Evolutionary conservation across 2,888 invertebrate genomes (phyloP).

Genomic region (Galerucella nymphaeae): DNA sequence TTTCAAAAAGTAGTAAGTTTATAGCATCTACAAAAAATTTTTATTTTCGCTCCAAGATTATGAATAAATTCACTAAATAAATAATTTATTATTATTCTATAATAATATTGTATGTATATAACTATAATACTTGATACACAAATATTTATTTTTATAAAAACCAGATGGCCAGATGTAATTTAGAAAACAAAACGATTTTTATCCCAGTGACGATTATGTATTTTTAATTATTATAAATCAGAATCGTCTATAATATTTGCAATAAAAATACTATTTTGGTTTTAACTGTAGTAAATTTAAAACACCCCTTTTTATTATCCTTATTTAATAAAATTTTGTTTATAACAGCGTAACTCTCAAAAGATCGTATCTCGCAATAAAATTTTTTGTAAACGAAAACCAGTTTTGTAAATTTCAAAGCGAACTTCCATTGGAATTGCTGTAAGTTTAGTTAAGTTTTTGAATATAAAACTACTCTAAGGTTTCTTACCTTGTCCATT

Average conservation of each 20-base stretch:
- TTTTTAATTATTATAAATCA: not conserved
- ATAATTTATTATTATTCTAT: too few relatives aligned
- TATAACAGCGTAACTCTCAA: too few relatives aligned
- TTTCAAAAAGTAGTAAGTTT: too few relatives aligned
- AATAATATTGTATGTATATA: too few relatives aligned
- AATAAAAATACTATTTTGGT: not conserved
- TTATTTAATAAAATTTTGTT: too few relatives aligned
- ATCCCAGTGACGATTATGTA: not conserved
- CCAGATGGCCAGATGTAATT: not conserved
- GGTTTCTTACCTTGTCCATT: constrained; percentile 17
- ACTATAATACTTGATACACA: too few relatives aligned
- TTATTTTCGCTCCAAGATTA: too few relatives aligned
- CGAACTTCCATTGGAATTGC: not conserved
- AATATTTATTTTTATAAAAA: not conserved
- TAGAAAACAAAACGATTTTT: not conserved
- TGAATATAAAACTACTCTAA: not conserved
- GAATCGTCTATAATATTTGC: not conserved
- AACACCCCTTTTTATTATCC: too few relatives aligned
- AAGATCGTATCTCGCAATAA: too few relatives aligned
- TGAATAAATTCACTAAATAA: too few relatives aligned
- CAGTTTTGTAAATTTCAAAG: not conserved
- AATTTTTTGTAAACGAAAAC: not conserved
- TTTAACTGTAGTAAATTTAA: not conserved
- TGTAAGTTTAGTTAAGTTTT: not conserved
- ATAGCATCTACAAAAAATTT: too few relatives aligned